These are phyloP conservation scores for Paralichthys olivaceus DNA, from an alignment of 2,113 vertebrate genomes.

Conservation along the genomic window DNA sequence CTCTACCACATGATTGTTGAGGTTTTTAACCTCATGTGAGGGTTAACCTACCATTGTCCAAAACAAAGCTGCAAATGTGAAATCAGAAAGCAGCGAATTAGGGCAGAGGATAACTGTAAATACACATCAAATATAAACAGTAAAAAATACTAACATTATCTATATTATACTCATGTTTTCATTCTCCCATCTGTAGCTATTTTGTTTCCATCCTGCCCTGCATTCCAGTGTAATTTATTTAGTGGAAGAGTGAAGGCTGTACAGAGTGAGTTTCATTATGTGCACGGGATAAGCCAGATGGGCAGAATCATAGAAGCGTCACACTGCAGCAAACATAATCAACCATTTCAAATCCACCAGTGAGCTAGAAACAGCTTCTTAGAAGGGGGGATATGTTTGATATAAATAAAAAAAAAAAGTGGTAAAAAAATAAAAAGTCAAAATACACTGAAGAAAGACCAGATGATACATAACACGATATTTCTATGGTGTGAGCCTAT, in stretches of 20 bases:
- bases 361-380: slow-evolving; percentile 58
- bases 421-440: not conserved
- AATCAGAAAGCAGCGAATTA: slow-evolving; percentile 8
- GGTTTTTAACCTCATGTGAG: slow-evolving; percentile 46
- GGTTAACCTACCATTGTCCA: slow-evolving; percentile 20
- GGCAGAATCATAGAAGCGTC: slow-evolving; percentile 45
- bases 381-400: slow-evolving; percentile 4
- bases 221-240: slow-evolving; percentile 51
- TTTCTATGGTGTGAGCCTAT: not conserved
- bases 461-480: not conserved
- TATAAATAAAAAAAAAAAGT: slow-evolving; percentile 18
- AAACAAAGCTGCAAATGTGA: slow-evolving; percentile 13
- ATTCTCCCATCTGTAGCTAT: slow-evolving; percentile 44
- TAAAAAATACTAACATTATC: not conserved
- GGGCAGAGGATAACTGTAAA: not conserved
- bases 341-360: slow-evolving; percentile 63
- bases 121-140: not conserved
- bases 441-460: not conserved
- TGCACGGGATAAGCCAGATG: slow-evolving; percentile 47
- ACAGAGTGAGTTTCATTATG: slow-evolving; percentile 49
- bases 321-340: slow-evolving; percentile 53
- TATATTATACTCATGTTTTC: not conserved
- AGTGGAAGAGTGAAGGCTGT: slow-evolving; percentile 50
- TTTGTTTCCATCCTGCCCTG: slow-evolving; percentile 36
- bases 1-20: slow-evolving; percentile 59